Evolutionary conservation across 2,113 vertebrate species (phyloP), one percentile per base, ranked within the genome.

Genomic region (Protobothrops mucrosquamatus): DNA sequence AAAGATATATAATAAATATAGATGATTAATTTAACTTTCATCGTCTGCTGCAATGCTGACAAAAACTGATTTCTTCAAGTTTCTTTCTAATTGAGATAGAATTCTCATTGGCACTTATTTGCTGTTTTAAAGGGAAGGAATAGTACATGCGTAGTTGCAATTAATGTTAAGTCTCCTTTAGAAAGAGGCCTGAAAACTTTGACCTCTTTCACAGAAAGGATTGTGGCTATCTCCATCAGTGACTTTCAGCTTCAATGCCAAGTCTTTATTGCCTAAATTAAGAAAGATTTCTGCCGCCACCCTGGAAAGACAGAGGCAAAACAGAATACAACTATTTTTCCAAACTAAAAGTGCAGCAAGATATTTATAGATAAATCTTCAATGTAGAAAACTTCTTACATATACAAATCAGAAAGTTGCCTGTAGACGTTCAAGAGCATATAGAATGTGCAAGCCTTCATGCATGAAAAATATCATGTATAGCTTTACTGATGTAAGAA

Each of bases 231-330:
- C 85, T 54, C 12, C 3, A 26, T 48, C 3, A 24, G 7, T 52
- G 74, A 14, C 74, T 88, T 74, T 52, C n/a, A 88, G 10, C 18
- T 57, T 46, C 64, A 29, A n/a, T 2, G 54, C 43, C 86, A 55
- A 52, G 86, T 61, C 51, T 56, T 61, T 39, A 61, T 90, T 52
- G 55, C 55, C 81, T 90, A 9, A 86, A 85, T 26, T 52, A 29
- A 56, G 29, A 61, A 59, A 24, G 86, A 86, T 9, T 95, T 97
- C 51, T 96, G 95, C 55, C 95, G 51, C 95, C 92, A 95, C 95
- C 93, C 95, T 96, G 96, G 95, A 95, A 95, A 96, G 95, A 95
- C 94, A 97, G 96, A 95, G 95, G 96, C 95, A 95, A 96, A 74
- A 54, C 20, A 51, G 55, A 89, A 48, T 93, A 96, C 95, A 96